Evolutionary conservation across 2,113 vertebrate genomes (phyloP).

Genomic region (Oreochromis aureus): DNA sequence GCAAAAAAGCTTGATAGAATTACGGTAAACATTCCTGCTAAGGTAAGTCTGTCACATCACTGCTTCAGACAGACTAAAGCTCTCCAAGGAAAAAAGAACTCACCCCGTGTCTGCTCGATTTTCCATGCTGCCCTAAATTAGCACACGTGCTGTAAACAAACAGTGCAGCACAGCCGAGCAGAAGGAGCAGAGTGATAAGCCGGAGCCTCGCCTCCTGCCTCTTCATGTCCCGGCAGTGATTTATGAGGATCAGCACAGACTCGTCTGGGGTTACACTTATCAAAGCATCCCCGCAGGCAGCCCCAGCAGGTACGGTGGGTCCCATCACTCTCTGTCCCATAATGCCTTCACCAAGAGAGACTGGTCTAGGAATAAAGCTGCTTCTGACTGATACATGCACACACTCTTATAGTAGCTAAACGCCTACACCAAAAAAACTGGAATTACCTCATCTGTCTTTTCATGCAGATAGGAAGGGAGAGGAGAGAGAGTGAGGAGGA

Average conservation of each 20-base stretch:
- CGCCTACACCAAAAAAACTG: background rate
- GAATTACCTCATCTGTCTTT: background rate
- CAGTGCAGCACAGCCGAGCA: background rate
- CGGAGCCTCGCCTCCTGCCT: constrained; percentile 3
- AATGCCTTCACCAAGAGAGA: background rate
- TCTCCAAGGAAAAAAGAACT: background rate
- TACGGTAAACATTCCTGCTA: background rate
- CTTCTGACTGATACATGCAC: background rate
- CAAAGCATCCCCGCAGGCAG: background rate
- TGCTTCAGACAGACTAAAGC: background rate
- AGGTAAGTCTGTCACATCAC: background rate
- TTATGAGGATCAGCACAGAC: background rate
- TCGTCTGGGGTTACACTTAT: background rate
- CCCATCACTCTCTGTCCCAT: background rate
- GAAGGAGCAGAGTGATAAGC: constrained; percentile 14
- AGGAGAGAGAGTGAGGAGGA: background rate
- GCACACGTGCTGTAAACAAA: background rate
- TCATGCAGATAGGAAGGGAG: background rate
- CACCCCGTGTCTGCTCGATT: background rate
- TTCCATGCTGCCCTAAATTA: background rate
- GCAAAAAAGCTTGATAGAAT: background rate
- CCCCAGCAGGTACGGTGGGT: background rate
- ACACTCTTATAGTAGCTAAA: background rate
- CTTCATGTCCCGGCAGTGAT: constrained; percentile 38
- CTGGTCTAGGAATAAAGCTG: background rate